These are phyloP conservation scores for Kobus ellipsiprymnus DNA, from an alignment of 2,113 vertebrate species.

Conservation along the genomic window DNA sequence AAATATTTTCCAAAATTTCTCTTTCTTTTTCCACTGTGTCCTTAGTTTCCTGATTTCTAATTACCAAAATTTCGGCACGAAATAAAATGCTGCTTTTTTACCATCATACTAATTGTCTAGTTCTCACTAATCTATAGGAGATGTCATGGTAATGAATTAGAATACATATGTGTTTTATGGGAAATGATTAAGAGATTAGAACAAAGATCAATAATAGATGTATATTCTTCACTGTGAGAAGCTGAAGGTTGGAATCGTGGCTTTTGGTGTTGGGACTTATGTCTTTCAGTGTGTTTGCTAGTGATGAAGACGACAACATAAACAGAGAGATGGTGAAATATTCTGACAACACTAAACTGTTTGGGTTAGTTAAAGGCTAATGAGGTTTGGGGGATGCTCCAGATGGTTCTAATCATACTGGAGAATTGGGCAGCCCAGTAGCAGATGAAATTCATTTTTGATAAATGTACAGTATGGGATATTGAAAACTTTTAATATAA, in stretches of 20 bases:
- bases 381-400: slow-evolving; percentile 67
- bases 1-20: background rate
- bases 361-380: slow-evolving; percentile 70
- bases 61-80: background rate
- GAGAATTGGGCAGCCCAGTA: slow-evolving; percentile 68
- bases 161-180: background rate
- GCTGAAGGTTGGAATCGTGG: background rate
- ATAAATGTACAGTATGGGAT: slow-evolving; percentile 65
- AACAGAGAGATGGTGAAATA: slow-evolving; percentile 46
- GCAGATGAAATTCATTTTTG: slow-evolving; percentile 73
- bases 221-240: background rate
- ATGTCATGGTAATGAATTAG: background rate
- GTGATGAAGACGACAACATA: slow-evolving; percentile 34
- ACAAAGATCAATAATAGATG: background rate
- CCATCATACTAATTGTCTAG: background rate
- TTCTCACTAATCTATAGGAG: background rate
- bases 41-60: background rate
- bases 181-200: background rate
- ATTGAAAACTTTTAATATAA: slow-evolving; percentile 54
- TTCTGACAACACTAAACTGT: slow-evolving; percentile 57
- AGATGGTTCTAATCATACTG: slow-evolving; percentile 70
- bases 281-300: slow-evolving; percentile 18
- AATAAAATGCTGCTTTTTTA: background rate
- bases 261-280: background rate
- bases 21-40: background rate